Base-by-base conservation (phyloP, 2,888 invertebrate genomes). In the Himalopsyche tibetana region DNA sequence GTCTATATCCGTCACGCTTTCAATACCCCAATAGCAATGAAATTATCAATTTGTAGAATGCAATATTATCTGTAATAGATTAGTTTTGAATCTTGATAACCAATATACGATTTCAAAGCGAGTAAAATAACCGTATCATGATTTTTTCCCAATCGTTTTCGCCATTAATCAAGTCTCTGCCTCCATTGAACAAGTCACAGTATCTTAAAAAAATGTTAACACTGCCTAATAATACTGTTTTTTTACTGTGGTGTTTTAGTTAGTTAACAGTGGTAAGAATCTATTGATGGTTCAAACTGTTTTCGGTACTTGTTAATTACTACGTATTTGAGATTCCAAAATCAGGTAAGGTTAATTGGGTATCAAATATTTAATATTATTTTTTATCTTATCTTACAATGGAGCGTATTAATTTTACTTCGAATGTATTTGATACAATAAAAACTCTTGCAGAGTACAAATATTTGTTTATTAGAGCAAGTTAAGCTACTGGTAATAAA, bases 241-340 rank as follows among this genome's bases (percentile, higher is more conserved):
- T 56, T 63, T 63, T 28, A 19, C 5, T 19, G 8, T 11, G 8
- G 63, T 19, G n/a, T 63, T 63, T 63, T 63, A 9, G 63, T 19
- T n/a, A 56, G 56, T 17, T 56, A n/a, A 19, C n/a, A 56, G 19
- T 19, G 63, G 63, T 11, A 63, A 5, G 63, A n/a, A n/a, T 63
- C 63, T 63, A 63, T 63, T 63, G 63, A 63, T 63, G 63, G 28
- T 63, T 63, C 28, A 63, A 63, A 9, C 5, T 63, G 63, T 63
- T 63, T 63, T 63, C 28, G 63, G 63, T 63, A 63, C 63, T 63
- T 63, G 63, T 19, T 63, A 63, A 63, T 63, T 63, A 63, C 63
- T 19, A 19, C 63, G 63, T 63, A 19, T 19, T 63, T 63, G 63
- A 63, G 8, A 2, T 4, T 63, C 11, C 1, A 28, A 5, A n/a